Evolutionary conservation across 2,888 invertebrate species (phyloP), one percentile per base, ranked within the genome.

Genomic region (Oligia fasciuncula): DNA sequence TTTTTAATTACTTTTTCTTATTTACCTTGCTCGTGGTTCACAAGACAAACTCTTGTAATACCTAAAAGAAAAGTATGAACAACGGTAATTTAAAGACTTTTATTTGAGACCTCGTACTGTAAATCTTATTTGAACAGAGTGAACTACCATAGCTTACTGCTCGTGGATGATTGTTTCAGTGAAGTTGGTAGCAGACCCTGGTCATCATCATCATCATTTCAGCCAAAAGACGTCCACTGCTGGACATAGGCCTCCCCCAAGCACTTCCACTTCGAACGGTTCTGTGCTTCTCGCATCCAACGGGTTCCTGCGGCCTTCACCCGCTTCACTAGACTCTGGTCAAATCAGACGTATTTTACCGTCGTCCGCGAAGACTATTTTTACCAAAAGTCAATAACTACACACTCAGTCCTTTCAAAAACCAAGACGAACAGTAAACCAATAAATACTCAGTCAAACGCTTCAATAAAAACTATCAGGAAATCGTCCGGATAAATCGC

Each of bases 401-500:
- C 17, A 43, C 17, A 46, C 11, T 29, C 6, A 40, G 6, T 17
- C 40, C 29, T 29, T 51, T 51, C 23, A 51, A 4, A 54, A 72
- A 83, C 29, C 43, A 60, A 46, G 65, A 65, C 54, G 76, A 73
- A 73, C 62, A 60, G 43, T 77, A 80, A 81, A 78, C 62, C 72
- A 84, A 78, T 67, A 72, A 84, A 78, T 67, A 72, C 68, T 80
- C 75, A 63, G 54, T 46, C 73, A 76, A 85, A 80, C 67, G 63
- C 63, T 66, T 68, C 71, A 85, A 83, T 86, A 85, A 86, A 85
- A 85, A 81, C 77, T 78, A 87, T 85, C 77, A 83, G 81, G 85
- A 85, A 83, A 86, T 88, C 80, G 84, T 80, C 82, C 86, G 91
- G 89, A 94, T 93, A 94, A 94, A 94, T 94, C 91, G 88, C 85